These are phyloP conservation scores for Calliphora vicina DNA, from an alignment of 1,140 invertebrate species.

Conservation along the genomic window DNA sequence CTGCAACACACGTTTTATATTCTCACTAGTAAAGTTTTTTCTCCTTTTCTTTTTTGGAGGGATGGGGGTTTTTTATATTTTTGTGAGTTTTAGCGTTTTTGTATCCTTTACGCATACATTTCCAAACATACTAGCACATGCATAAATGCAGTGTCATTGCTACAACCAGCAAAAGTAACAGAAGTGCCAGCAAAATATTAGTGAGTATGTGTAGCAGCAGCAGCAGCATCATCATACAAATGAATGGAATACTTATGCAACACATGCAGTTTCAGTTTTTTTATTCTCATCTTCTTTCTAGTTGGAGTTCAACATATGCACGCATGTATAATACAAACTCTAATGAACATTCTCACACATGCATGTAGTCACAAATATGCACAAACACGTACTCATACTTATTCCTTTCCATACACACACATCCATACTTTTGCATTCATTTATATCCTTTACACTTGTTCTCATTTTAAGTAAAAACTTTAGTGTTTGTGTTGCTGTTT, in stretches of 20 bases:
- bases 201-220: not conserved
- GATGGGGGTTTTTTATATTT: too few species aligned
- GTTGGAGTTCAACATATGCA: not conserved
- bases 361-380: not conserved
- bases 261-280: not conserved
- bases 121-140: not conserved
- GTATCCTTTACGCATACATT: not conserved
- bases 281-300: not conserved
- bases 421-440: not conserved
- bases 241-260: not conserved
- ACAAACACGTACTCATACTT: not conserved
- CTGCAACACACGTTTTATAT: not conserved
- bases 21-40: not conserved
- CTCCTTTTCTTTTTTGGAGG: not conserved
- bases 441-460: constrained; percentile 17
- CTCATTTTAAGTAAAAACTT: not conserved
- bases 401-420: not conserved
- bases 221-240: not conserved
- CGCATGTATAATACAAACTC: not conserved
- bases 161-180: not conserved
- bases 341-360: not conserved
- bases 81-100: not conserved
- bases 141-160: not conserved
- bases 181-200: not conserved
- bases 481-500: not conserved